Conservation (phyloP, 2,797 vertebrate species). For the Tapera naevia region DNA sequence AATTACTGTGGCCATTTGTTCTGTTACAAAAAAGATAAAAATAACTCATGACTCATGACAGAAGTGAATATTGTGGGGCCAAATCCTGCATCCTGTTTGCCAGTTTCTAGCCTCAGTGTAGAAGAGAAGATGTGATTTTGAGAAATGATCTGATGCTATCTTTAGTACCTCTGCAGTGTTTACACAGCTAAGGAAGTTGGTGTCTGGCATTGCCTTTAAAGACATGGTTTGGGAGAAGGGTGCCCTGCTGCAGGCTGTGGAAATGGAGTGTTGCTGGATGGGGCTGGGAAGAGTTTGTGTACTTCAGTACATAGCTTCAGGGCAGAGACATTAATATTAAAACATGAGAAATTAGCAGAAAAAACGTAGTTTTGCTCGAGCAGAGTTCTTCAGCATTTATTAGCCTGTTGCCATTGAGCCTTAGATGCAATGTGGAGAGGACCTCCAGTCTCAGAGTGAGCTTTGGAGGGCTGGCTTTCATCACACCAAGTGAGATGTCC, state of each 20-base stretch:
- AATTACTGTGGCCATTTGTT: conserved; percentile 6
- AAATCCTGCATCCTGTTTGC: conserved; percentile 32
- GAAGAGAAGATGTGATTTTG: conserved; percentile 6
- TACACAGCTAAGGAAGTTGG: neutral
- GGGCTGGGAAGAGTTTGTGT: neutral
- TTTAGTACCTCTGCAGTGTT: neutral
- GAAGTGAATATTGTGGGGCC: neutral
- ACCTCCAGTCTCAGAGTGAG: neutral
- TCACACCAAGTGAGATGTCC: neutral
- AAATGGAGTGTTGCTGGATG: neutral
- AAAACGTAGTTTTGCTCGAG: neutral
- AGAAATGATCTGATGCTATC: neutral
- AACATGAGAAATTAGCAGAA: neutral
- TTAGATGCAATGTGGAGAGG: neutral
- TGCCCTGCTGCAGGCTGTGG: neutral
- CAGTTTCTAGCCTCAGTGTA: neutral
- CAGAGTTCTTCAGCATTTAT: neutral
- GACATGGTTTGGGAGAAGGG: neutral
- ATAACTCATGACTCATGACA: conserved; percentile 37
- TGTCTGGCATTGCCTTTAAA: neutral
- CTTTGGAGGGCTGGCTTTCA: neutral
- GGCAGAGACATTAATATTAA: neutral
- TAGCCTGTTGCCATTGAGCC: too few relatives aligned
- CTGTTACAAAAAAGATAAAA: conserved; percentile 29
- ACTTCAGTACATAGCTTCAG: neutral